A percentile compares a stretch with the other conserved stretches of the same genome.
Conservation (phyloP, 1,140 invertebrate species). For the Ceratoteleas bidentatus region DNA sequence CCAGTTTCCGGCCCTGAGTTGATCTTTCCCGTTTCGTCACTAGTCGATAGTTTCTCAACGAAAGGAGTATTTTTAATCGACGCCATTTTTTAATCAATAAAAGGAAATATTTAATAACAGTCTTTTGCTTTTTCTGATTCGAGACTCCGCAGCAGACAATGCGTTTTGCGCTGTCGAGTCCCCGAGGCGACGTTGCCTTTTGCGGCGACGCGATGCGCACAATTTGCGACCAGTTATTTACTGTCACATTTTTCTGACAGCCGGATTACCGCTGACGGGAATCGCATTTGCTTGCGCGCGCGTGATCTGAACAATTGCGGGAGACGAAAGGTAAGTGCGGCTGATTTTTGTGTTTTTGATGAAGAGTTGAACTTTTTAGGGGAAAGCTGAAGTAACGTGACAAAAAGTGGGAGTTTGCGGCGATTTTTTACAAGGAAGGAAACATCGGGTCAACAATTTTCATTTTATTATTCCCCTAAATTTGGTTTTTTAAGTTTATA, state of each 20-base stretch:
- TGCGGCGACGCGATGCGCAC: conserved; percentile 40
- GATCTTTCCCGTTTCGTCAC: conserved; percentile 8
- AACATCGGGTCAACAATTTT: too few species aligned
- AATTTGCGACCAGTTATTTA: conserved; percentile 45
- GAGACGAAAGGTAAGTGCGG: too few species aligned
- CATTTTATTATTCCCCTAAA: too few species aligned
- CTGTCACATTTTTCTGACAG: conserved; percentile 52
- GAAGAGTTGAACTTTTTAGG: too few species aligned
- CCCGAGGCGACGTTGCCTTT: conserved; percentile 43
- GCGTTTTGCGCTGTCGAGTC: conserved; percentile 1
- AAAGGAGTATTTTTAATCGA: conserved; percentile 63
- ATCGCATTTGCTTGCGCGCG: too few species aligned
- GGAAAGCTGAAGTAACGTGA: too few species aligned
- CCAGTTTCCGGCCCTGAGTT: too few species aligned
- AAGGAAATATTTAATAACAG: conserved; percentile 62
- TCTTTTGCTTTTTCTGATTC: conserved; percentile 17
- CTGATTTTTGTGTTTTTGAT: too few species aligned
- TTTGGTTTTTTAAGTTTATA: too few species aligned
- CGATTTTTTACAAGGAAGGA: too few species aligned
- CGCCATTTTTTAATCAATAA: conserved; percentile 62
- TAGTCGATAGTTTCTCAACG: conserved; percentile 54
- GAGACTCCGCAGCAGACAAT: conserved; percentile 1
- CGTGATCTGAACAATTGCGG: too few species aligned
- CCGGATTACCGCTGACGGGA: conserved; percentile 28
- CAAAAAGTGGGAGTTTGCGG: too few species aligned